Conservation (phyloP, 2,113 vertebrate species). For the Leuciscus idus region DNA sequence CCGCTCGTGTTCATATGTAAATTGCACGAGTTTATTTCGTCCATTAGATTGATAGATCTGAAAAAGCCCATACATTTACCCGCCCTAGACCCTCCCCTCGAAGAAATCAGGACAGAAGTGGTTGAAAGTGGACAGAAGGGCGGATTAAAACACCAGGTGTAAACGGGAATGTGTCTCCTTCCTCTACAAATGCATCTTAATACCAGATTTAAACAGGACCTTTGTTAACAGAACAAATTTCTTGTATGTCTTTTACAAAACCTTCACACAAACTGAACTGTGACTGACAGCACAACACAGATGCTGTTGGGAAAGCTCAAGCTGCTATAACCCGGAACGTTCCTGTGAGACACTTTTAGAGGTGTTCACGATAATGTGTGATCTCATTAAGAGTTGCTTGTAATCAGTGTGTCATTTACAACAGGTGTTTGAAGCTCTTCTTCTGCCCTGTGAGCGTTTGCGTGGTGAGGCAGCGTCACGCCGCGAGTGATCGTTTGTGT, state of each 20-base stretch:
- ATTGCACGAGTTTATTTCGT: too few relatives aligned
- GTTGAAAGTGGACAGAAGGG: too few relatives aligned
- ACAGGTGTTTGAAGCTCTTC: conserved; percentile 15
- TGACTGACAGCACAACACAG: background rate
- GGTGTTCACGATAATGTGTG: background rate
- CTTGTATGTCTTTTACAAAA: background rate
- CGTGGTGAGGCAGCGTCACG: background rate
- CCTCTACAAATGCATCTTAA: too few relatives aligned
- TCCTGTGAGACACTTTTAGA: background rate
- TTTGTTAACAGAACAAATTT: background rate
- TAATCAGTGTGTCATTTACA: too few relatives aligned
- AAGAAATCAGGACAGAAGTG: too few relatives aligned
- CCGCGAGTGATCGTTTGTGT: background rate
- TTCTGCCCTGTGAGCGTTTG: background rate
- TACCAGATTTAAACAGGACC: too few relatives aligned
- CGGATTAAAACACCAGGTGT: too few relatives aligned
- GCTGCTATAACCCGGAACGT: background rate
- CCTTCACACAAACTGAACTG: background rate
- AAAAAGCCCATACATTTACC: too few relatives aligned
- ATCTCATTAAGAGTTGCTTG: background rate
- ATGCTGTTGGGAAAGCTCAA: background rate
- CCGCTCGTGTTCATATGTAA: too few relatives aligned
- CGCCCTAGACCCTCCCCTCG: too few relatives aligned
- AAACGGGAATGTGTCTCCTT: too few relatives aligned
- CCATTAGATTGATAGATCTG: too few relatives aligned